Conservation (phyloP, 2,113 vertebrate species). For the Platycercus adscitus region DNA sequence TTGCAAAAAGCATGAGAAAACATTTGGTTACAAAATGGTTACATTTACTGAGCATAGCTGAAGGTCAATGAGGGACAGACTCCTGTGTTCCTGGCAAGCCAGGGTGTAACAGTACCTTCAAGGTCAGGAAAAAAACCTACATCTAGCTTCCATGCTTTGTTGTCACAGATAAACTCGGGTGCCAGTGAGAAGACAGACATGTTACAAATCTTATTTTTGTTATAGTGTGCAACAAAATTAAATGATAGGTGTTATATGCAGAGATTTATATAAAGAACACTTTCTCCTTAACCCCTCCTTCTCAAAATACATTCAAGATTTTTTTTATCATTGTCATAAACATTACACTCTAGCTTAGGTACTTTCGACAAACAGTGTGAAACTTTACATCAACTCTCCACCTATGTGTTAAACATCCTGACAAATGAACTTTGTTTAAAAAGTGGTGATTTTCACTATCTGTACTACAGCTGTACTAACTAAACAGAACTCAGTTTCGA, state of each 20-base stretch:
- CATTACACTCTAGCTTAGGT: background rate
- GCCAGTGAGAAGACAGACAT: constrained; percentile 66
- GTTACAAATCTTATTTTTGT: constrained; percentile 58
- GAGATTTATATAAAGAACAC: constrained; percentile 65
- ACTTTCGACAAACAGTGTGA: constrained; percentile 37
- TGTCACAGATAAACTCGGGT: constrained; percentile 27
- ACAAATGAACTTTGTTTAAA: background rate
- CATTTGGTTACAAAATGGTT: background rate
- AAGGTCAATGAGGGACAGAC: constrained; percentile 27
- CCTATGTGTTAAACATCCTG: background rate
- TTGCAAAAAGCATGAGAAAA: constrained; percentile 47
- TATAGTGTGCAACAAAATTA: constrained; percentile 1
- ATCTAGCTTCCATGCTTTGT: constrained; percentile 17
- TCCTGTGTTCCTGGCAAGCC: constrained; percentile 8
- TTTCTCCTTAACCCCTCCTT: background rate
- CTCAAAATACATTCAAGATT: background rate
- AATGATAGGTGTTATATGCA: constrained; percentile 53
- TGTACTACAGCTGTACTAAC: background rate
- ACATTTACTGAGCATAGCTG: constrained; percentile 37
- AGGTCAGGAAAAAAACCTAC: background rate
- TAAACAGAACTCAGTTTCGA: background rate
- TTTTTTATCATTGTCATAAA: background rate
- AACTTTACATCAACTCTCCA: background rate
- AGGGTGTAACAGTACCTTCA: background rate
- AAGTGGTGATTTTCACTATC: constrained; percentile 1